Evolutionary conservation across 2,113 vertebrate genomes (phyloP), one percentile per base, ranked within the genome.

Genomic region (Tachycineta bicolor): DNA sequence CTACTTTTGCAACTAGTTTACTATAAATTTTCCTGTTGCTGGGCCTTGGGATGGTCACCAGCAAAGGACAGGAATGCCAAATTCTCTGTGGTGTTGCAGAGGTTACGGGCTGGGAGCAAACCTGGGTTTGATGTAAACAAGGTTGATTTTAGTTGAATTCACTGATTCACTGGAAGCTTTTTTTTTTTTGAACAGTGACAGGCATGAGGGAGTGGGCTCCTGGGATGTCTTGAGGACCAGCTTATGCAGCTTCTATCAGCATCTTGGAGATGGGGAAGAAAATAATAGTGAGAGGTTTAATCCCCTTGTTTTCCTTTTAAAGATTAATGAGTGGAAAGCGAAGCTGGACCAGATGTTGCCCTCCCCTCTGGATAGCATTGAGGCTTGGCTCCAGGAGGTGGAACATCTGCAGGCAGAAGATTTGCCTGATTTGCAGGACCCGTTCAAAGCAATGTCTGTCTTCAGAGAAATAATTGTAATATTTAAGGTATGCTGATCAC

Each of bases 301-400:
- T 96, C 17, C 26, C 23, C 23, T 80, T 67, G 49, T 70, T 92
- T 87, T 92, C 44, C 69, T 55, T 87, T 92, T 85, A 22, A 95
- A 99, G 99, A 97, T 99, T 29, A 97, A 97, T 1, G 91, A 98
- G 43, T 99, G 98, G 97, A 98, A 98, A 96, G 76, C 62, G 0
- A 96, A 98, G 87, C 96, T 99, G 96, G 98, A 99, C 55, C 79
- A 87, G 81, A 97, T 96, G 91, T 96, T 99, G 56, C 99, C 99
- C 1, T 53, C 97, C 0, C 98, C 99, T 13, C 95, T 99, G 94
- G 95, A 95, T 63, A 44, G 94, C 5, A 98, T 98, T 24, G 98
- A 98, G 70, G 83, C 81, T 37, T 99, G 99, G 99, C 98, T 99
- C 63, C 97, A 98, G 88, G 98, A 98, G n/a, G 68, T 98, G 0